Conservation (phyloP, 1,140 invertebrate genomes). For the Stegodyphus dumicola region DNA sequence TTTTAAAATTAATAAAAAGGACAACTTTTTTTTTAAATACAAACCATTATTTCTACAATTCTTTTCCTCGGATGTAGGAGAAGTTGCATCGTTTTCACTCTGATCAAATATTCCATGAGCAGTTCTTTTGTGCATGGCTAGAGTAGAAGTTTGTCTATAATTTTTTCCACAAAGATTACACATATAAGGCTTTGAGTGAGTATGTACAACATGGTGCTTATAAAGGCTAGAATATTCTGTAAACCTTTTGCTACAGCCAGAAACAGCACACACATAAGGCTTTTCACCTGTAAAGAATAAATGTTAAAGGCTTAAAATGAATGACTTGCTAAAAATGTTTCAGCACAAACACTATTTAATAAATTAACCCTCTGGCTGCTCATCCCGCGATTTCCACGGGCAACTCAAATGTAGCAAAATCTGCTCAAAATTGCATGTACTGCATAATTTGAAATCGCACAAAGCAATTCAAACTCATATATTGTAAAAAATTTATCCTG, state of each 20-base stretch:
- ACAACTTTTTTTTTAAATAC: too few relatives aligned
- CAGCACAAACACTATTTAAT: too few relatives aligned
- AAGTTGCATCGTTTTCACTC: not conserved
- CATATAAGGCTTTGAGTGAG: constrained; percentile 74
- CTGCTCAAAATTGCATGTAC: too few relatives aligned
- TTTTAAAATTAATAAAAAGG: not conserved
- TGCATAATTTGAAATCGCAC: too few relatives aligned
- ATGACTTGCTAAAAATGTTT: not conserved
- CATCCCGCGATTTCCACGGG: too few relatives aligned
- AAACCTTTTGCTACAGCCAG: constrained; percentile 77
- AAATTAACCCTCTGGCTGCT: too few relatives aligned
- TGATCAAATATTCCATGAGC: constrained; percentile 64
- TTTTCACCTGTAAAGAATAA: constrained; percentile 67
- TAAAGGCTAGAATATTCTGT: constrained; percentile 82
- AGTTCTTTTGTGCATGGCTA: constrained; percentile 75
- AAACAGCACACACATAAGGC: constrained; percentile 70
- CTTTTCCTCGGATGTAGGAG: not conserved
- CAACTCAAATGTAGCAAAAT: too few relatives aligned
- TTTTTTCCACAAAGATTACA: constrained; percentile 74
- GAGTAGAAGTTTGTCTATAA: constrained; percentile 75
- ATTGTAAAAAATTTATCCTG: too few relatives aligned
- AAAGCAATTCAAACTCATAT: too few relatives aligned
- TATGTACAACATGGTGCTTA: constrained; percentile 79
- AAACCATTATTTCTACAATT: not conserved
- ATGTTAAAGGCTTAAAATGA: constrained; percentile 1